Conservation (phyloP, 2,888 invertebrate genomes). For the Noctuana brunneofusca region DNA sequence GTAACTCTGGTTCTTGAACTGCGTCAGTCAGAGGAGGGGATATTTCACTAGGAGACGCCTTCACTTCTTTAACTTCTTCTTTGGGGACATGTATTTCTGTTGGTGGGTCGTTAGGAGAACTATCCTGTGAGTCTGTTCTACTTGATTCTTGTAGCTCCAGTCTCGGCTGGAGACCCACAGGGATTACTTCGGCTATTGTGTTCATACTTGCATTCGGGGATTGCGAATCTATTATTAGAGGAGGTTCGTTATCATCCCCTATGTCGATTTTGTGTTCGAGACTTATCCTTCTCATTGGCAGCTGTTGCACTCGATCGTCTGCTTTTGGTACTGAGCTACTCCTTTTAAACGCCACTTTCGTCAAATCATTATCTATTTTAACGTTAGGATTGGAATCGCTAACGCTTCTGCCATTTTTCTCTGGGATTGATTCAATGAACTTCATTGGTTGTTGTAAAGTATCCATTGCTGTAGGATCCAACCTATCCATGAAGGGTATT, state of each 20-base stretch:
- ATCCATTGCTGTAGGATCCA: conserved; percentile 60
- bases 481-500: conserved; percentile 61
- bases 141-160: conserved; percentile 63
- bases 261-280: conserved; percentile 79
- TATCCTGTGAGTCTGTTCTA: conserved; percentile 69
- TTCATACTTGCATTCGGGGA: conserved; percentile 75
- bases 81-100: conserved; percentile 74
- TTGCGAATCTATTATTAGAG: conserved; percentile 73
- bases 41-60: conserved; percentile 75
- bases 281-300: conserved; percentile 69
- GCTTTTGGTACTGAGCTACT: conserved; percentile 75
- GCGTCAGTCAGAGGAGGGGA: conserved; percentile 70
- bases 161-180: conserved; percentile 67
- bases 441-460: conserved; percentile 58
- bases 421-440: conserved; percentile 57
- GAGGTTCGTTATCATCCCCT: conserved; percentile 77
- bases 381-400: conserved; percentile 51
- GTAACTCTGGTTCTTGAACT: conserved; percentile 61
- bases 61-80: conserved; percentile 68
- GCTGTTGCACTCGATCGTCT: conserved; percentile 59
- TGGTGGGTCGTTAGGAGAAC: conserved; percentile 72
- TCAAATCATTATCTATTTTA: conserved; percentile 66
- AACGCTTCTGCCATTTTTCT: conserved; percentile 55
- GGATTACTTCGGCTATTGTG: conserved; percentile 75
- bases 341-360: conserved; percentile 72